A percentile compares a stretch with the other conserved stretches of the same genome.
These are phyloP conservation scores for Scrobipalpa costella DNA, from an alignment of 2,888 invertebrate species.

Conservation along the genomic window DNA sequence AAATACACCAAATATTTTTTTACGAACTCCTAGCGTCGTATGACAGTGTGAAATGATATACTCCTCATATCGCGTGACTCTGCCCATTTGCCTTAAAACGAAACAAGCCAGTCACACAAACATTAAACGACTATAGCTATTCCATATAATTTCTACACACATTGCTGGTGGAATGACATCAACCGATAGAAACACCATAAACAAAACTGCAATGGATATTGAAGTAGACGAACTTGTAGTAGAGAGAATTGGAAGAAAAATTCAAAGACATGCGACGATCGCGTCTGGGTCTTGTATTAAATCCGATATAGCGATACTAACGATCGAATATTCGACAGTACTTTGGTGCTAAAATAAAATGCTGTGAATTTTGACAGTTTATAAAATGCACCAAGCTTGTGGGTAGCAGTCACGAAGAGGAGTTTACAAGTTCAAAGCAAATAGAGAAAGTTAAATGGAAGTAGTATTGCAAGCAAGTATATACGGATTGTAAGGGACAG, in stretches of 20 bases:
- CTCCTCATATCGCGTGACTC: neutral
- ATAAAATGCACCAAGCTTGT: conserved; percentile 16
- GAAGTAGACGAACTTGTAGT: neutral
- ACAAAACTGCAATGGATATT: conserved; percentile 1
- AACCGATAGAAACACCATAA: neutral
- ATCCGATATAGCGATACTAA: neutral
- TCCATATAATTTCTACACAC: neutral
- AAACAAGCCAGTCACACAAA: neutral
- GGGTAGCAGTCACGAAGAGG: neutral
- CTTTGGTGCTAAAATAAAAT: conserved; percentile 12
- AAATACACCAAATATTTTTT: too few species aligned
- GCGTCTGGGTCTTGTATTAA: conserved; percentile 6
- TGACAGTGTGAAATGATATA: conserved; percentile 20
- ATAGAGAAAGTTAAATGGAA: neutral
- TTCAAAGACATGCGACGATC: conserved; percentile 9
- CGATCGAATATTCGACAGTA: conserved; percentile 11
- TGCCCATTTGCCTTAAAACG: neutral
- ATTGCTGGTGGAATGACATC: neutral
- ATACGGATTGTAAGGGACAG: too few species aligned
- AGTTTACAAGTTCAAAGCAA: neutral
- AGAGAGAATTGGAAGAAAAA: neutral
- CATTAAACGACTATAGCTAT: neutral
- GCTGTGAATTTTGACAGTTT: conserved; percentile 15
- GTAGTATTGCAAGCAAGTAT: too few species aligned
- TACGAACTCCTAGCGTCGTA: neutral